Evolutionary conservation across 2,888 invertebrate species (phyloP).

Genomic region (Dichetophora obliterata): DNA sequence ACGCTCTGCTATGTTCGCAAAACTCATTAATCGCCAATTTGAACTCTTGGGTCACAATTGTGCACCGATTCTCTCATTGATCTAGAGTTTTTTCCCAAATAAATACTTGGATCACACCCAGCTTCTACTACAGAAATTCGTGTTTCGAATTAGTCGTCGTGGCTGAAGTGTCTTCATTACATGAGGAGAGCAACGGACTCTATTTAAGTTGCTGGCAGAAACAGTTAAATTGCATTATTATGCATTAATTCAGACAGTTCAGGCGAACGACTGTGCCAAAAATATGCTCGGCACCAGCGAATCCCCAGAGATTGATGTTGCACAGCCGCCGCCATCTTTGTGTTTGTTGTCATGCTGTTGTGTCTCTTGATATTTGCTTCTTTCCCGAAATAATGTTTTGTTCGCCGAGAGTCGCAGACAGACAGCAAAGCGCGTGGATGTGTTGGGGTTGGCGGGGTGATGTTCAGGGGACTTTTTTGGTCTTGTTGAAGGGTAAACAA

Average conservation of each 20-base stretch:
- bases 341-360: conserved; percentile 7
- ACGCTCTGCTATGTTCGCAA: background rate
- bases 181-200: conserved; percentile 1
- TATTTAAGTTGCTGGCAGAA: conserved; percentile 15
- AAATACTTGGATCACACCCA: background rate
- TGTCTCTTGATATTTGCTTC: conserved; percentile 16
- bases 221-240: conserved; percentile 30
- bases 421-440: background rate
- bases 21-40: conserved; percentile 55
- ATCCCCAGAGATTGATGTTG: conserved; percentile 24
- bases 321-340: conserved; percentile 30
- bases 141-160: conserved; percentile 17
- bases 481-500: background rate
- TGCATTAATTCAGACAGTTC: conserved; percentile 40
- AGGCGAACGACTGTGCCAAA: conserved; percentile 32
- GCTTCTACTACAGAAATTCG: background rate
- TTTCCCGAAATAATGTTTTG: conserved; percentile 26
- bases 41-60: conserved; percentile 44
- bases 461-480: background rate
- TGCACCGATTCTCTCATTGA: background rate
- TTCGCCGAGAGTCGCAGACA: background rate
- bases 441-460: background rate
- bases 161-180: background rate
- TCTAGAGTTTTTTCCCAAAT: background rate
- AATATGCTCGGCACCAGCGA: conserved; percentile 23